Conservation (phyloP, 2,113 vertebrate species). For the Riparia riparia region DNA sequence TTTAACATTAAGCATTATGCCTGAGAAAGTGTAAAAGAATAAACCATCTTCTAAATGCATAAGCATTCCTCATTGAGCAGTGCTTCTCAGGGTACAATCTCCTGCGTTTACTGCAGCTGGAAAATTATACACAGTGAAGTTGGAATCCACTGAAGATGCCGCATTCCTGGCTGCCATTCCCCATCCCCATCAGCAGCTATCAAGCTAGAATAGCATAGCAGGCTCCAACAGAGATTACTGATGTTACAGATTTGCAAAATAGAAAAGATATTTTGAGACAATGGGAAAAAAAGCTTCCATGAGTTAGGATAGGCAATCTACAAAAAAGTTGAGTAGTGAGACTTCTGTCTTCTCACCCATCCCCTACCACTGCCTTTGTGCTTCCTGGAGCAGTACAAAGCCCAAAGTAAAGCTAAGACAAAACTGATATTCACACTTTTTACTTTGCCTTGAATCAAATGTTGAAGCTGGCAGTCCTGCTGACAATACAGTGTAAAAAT, state of each 20-base stretch:
- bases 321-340: background rate
- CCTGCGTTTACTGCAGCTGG: conserved; percentile 1
- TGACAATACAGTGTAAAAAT: background rate
- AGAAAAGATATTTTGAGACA: background rate
- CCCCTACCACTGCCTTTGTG: background rate
- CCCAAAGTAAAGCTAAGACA: background rate
- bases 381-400: background rate
- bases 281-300: background rate
- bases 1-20: background rate
- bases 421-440: background rate
- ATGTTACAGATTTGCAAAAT: background rate
- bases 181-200: background rate
- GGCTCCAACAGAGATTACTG: background rate
- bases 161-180: conserved; percentile 11
- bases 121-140: conserved; percentile 12
- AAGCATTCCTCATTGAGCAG: background rate
- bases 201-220: background rate
- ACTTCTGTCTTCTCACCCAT: background rate
- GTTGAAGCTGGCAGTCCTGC: background rate
- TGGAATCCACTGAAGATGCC: conserved; percentile 12
- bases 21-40: background rate
- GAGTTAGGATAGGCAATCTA: background rate
- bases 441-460: background rate
- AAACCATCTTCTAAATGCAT: background rate
- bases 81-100: background rate